Base-by-base conservation (phyloP, 1,140 invertebrate genomes). In the Theocolax elegans region DNA sequence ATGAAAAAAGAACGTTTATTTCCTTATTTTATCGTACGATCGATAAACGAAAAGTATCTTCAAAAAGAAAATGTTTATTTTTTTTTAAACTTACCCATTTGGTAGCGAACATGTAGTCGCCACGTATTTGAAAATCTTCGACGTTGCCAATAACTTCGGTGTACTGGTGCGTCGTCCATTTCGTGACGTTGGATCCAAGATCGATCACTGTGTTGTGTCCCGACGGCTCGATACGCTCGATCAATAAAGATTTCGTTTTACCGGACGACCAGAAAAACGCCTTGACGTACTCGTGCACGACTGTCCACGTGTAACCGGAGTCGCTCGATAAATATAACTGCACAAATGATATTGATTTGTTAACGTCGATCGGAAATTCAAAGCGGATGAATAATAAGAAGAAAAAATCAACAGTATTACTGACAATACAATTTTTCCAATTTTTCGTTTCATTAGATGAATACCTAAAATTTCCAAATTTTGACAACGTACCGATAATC, bases 101-200 rank as follows among this genome's bases (percentile, higher is more conserved):
- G 0, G 92, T 93, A 0, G 91, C 94, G 86, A 97, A 96, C 89
- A 95, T 91, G 79, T 92, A 96, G 71, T 95, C 92, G 8, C 91
- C 93, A 78, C 90, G 91, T 3, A 95, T 88, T 79, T 93, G 91
- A 83, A 97, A 95, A 76, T 96, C 92, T 77, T 92, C 89, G 7
- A 95, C 90, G 72, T 91, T 88, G 0, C 86, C 84, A 31, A 94
- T 90, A 27, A 94, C 81, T 9, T 88, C 82, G 27, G 84, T 81
- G 29, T 87, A 83, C 51, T 80, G 77, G 69, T 77, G 54, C 67
- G 51, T 80, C 10, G 63, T 60, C 64, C 64, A 67, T 19, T 49
- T 59, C n/a, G 4, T 21, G 74, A 68, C 87, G 87, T 60, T 88
- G 85, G 72, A 80, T 76, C 59, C 70, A 79, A 87, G 87, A 27